Conservation (phyloP, 2,888 invertebrate genomes). For the Petrophora chlorosata region DNA sequence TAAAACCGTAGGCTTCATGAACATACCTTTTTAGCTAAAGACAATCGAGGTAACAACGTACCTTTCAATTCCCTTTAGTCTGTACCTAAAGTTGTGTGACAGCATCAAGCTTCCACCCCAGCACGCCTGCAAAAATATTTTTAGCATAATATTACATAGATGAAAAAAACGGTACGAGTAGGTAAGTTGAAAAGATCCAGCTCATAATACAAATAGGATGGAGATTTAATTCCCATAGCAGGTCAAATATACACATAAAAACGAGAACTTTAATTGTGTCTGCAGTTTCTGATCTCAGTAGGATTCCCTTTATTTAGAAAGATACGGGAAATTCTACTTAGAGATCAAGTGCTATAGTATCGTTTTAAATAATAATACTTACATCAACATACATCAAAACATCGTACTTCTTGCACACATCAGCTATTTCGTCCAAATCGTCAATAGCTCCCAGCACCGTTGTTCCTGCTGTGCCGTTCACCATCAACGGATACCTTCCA, state of each 20-base stretch:
- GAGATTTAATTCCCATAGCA: too few relatives aligned
- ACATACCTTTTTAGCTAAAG: not conserved
- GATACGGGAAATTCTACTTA: too few relatives aligned
- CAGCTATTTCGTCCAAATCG: constrained; percentile 86
- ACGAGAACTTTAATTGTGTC: too few relatives aligned
- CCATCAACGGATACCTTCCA: constrained; percentile 86
- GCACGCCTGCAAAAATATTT: constrained; percentile 84
- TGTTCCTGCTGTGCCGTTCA: constrained; percentile 91
- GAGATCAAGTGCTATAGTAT: not conserved
- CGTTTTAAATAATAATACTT: constrained; percentile 61
- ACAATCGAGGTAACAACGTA: constrained; percentile 47
- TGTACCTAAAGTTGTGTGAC: constrained; percentile 84
- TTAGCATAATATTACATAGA: too few relatives aligned
- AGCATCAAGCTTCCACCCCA: constrained; percentile 91
- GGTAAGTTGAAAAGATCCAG: too few relatives aligned
- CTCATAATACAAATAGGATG: too few relatives aligned
- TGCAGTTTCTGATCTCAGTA: too few relatives aligned
- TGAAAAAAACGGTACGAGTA: too few relatives aligned
- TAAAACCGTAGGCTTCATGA: too few relatives aligned
- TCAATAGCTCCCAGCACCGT: constrained; percentile 94
- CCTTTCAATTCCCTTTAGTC: constrained; percentile 87
- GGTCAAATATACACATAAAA: too few relatives aligned
- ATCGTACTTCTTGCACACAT: constrained; percentile 86
- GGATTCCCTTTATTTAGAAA: too few relatives aligned
- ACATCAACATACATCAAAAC: constrained; percentile 94